These are phyloP conservation scores for Gibbula magus DNA, from an alignment of 2,888 invertebrate genomes.

Conservation along the genomic window DNA sequence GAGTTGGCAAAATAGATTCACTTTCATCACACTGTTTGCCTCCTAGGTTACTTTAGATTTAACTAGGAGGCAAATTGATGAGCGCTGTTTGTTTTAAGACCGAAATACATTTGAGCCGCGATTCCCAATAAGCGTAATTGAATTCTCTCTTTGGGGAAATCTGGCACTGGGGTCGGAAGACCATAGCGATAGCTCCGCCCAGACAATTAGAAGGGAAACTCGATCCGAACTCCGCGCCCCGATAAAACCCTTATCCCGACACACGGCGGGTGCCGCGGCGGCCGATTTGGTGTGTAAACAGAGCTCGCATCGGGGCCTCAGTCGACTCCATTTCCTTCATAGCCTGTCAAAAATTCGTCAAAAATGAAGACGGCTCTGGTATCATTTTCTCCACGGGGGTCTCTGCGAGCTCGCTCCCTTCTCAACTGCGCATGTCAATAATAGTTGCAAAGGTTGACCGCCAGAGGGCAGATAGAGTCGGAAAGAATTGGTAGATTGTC, in stretches of 20 bases:
- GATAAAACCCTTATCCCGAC: slow-evolving; percentile 25
- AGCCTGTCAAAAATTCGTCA: slow-evolving; percentile 33
- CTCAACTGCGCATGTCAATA: slow-evolving; percentile 29
- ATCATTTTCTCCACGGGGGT: slow-evolving; percentile 30
- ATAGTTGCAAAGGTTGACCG: slow-evolving; percentile 24
- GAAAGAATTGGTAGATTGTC: slow-evolving; percentile 22
- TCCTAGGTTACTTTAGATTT: slow-evolving; percentile 26
- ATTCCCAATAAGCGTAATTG: slow-evolving; percentile 32
- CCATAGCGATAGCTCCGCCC: slow-evolving; percentile 27
- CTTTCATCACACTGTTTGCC: slow-evolving; percentile 21
- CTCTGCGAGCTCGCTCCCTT: slow-evolving; percentile 8
- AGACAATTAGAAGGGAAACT: slow-evolving; percentile 29
- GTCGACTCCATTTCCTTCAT: slow-evolving; percentile 13
- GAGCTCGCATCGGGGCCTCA: slow-evolving; percentile 28
- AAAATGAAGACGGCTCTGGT: slow-evolving; percentile 22
- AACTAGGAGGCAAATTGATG: slow-evolving; percentile 29
- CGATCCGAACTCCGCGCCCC: background rate
- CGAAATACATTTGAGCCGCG: slow-evolving; percentile 33
- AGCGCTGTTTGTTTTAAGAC: slow-evolving; percentile 34
- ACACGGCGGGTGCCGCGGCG: slow-evolving; percentile 11
- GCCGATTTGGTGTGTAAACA: slow-evolving; percentile 28
- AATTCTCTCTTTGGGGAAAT: slow-evolving; percentile 30
- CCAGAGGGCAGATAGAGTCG: slow-evolving; percentile 14
- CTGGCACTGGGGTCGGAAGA: slow-evolving; percentile 16
- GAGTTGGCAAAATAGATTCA: slow-evolving; percentile 27